A percentile compares a stretch with the other conserved stretches of the same genome.
phyloP scores from a whole-genome alignment of 2,888 invertebrate species.

The Phortica magna region DNA sequence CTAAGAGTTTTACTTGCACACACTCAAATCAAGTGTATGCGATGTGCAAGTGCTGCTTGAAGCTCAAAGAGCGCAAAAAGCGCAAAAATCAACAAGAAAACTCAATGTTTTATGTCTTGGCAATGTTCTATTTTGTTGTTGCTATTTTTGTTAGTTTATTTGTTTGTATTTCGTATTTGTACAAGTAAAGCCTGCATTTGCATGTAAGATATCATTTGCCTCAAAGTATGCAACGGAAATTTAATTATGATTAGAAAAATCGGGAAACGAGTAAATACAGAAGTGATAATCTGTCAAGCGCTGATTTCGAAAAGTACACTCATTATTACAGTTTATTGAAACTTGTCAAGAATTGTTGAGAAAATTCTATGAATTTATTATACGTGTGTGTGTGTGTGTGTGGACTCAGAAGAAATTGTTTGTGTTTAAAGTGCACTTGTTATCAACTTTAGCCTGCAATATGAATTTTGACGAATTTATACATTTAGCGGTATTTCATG shows the following conservation, averaged over 20 bases:
- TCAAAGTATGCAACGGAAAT: conserved; percentile 41
- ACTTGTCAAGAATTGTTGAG: no score
- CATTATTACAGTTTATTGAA: no score
- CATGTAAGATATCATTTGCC: conserved; percentile 53
- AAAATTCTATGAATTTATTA: not conserved
- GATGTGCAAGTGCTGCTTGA: conserved; percentile 52
- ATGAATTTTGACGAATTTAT: no score
- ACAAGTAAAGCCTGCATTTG: conserved; percentile 56
- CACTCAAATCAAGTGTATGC: conserved; percentile 68
- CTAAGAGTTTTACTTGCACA: conserved; percentile 51
- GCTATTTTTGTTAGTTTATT: conserved; percentile 43
- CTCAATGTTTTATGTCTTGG: conserved; percentile 60
- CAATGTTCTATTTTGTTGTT: conserved; percentile 32
- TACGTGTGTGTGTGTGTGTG: conserved; percentile 1
- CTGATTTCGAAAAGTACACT: no score
- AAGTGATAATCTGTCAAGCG: not conserved
- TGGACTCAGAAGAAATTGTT: not conserved
- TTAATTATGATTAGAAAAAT: conserved; percentile 55
- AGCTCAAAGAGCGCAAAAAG: conserved; percentile 69
- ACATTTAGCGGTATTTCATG: no score
- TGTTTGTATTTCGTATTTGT: not conserved
- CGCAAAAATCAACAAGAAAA: conserved; percentile 72
- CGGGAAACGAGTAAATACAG: not conserved
- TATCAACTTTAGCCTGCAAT: no score
- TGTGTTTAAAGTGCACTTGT: no score